phyloP scores from a whole-genome alignment of 92 coral and sea anemone species.

The Zoanthus solanderi region DNA sequence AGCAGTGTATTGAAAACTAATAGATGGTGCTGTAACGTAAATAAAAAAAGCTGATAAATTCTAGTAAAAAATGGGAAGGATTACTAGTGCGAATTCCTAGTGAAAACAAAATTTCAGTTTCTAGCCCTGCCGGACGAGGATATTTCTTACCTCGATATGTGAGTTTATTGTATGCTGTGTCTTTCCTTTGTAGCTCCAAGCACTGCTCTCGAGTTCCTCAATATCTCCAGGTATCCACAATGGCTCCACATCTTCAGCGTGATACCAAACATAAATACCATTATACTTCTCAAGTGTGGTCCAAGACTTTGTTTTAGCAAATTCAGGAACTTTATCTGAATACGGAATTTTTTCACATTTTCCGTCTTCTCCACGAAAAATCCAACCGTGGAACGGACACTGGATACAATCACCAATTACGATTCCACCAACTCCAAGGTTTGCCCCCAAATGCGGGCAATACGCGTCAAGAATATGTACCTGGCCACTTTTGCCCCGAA shows the following conservation, averaged over 20 bases:
- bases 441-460: slow-evolving; percentile 98
- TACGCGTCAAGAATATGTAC: slow-evolving; percentile 84
- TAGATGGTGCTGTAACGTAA: no score
- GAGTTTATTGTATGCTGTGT: slow-evolving; percentile 82
- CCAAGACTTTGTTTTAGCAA: slow-evolving; percentile 88
- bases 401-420: slow-evolving; percentile 83
- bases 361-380: slow-evolving; percentile 84
- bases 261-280: slow-evolving; percentile 91
- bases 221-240: slow-evolving; percentile 85
- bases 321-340: slow-evolving; percentile 75
- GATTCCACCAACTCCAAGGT: slow-evolving; percentile 89
- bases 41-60: no score
- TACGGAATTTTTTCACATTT: slow-evolving; percentile 88
- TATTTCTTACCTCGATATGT: slow-evolving; percentile 77
- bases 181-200: slow-evolving; percentile 82
- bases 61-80: no score
- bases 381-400: slow-evolving; percentile 98
- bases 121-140: no score
- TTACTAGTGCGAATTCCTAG: no score
- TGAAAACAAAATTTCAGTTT: no score
- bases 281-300: slow-evolving; percentile 76
- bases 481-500: slow-evolving; percentile 85
- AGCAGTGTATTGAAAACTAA: no score
- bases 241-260: slow-evolving; percentile 91
- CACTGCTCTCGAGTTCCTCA: slow-evolving; percentile 74